phyloP scores from a whole-genome alignment of 2,888 invertebrate genomes.

The Cyaniris semiargus region DNA sequence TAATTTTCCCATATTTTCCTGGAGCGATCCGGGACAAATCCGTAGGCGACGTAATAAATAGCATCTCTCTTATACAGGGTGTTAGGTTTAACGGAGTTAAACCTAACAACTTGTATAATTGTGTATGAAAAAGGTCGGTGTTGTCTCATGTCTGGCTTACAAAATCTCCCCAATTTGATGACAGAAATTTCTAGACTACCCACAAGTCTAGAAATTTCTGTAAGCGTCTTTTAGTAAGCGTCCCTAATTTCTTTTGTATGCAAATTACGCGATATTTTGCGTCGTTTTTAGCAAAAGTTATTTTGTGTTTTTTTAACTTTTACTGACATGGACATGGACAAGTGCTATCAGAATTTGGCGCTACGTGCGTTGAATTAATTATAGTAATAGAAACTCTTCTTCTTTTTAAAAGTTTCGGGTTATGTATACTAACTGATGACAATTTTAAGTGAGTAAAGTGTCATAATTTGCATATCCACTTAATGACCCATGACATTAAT shows the following conservation, averaged over 20 bases:
- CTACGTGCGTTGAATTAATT: no score
- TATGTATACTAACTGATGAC: no score
- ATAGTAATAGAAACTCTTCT: background rate
- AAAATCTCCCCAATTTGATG: background rate
- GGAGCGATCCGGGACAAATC: background rate
- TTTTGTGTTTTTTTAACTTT: background rate
- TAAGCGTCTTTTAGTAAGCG: no score
- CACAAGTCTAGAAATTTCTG: no score
- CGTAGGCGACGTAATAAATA: background rate
- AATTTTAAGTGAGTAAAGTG: no score
- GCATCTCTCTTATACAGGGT: background rate
- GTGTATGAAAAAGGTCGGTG: background rate
- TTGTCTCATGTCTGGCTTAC: background rate
- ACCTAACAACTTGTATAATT: no score
- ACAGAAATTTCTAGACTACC: background rate
- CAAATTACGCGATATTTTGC: background rate
- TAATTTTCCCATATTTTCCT: slow-evolving; percentile 9
- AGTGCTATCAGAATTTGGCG: no score
- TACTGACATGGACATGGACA: background rate
- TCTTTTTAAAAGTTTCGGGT: background rate
- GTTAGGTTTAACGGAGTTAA: no score
- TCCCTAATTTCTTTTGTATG: background rate
- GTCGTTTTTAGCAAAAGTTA: background rate
- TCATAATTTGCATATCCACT: background rate
- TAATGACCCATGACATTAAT: background rate